Conservation (phyloP, 2,797 vertebrate genomes). For the Halcyon badia region DNA sequence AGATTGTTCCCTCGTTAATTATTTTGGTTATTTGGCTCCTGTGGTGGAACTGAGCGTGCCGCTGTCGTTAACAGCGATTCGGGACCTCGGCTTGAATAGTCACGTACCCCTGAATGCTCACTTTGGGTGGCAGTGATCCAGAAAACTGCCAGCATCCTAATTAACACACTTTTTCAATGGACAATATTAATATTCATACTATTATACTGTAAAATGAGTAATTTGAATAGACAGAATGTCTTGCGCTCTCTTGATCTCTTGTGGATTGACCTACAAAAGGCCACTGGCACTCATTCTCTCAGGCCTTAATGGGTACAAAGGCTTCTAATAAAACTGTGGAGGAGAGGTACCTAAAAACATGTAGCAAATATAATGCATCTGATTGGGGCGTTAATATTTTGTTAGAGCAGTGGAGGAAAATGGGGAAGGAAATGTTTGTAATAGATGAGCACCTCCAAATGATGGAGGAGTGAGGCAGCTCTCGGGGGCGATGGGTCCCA, state of each 20-base stretch:
- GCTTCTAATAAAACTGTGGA: not conserved
- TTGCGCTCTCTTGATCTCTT: constrained; percentile 54
- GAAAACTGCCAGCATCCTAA: constrained; percentile 56
- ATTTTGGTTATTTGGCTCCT: not conserved
- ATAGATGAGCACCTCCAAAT: not conserved
- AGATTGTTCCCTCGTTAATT: not conserved
- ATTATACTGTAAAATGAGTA: constrained; percentile 50
- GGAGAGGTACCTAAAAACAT: not conserved
- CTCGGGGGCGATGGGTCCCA: not conserved
- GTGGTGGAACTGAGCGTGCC: not conserved
- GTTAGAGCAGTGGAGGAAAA: not conserved
- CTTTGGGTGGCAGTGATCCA: constrained; percentile 55
- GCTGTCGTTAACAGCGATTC: rapidly evolving
- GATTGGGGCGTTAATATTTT: constrained; percentile 5
- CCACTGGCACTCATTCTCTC: constrained; percentile 40
- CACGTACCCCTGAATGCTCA: not conserved
- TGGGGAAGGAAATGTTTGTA: not conserved
- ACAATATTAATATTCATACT: constrained; percentile 65
- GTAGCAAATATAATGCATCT: not conserved
- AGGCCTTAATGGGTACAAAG: constrained; percentile 15
- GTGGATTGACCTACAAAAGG: constrained; percentile 64
- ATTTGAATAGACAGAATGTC: constrained; percentile 53
- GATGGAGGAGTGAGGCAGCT: constrained; percentile 15
- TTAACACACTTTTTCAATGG: constrained; percentile 64
- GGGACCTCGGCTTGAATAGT: constrained; percentile 1